Base-by-base conservation (phyloP, 1,140 invertebrate genomes). In the Scaptomyza graminum region DNA sequence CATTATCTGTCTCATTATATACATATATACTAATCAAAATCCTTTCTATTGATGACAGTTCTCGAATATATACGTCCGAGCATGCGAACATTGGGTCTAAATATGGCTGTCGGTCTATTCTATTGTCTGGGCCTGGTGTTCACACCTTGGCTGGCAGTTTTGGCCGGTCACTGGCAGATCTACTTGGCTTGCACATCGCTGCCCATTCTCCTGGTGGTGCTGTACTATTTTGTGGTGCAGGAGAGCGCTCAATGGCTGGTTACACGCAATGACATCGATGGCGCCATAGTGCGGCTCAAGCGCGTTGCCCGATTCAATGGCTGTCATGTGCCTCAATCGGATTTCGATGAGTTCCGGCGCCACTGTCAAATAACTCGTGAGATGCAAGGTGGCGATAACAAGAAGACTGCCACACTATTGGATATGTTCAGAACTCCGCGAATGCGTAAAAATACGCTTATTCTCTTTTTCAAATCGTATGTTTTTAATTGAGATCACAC, bases 171-270 rank as follows among this genome's bases (percentile, higher is more conserved):
- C 71, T 95, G 94, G 94, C 91, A 93, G 65, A 74, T 90, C 15
- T 94, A 94, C 68, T 82, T 94, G 34, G 79, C 94, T 13, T 92
- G 92, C 39, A 92, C 93, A 5, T 92, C 93, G 3, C 43, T 94
- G 49, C 94, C 94, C n/a, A 92, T 94, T 41, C 71, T 92, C 0
- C 55, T 92, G 28, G 90, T 94, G 39, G 79, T 92, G 7, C 69
- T 91, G 5, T 94, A 91, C 77, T 94, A 93, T 70, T 92, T 92
- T 64, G 77, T 93, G 55, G 91, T 95, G 76, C 93, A 94, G 74
- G 94, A 95, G 89, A 94, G 94, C 55, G 94, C 94, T 0, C 93
- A 94, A 68, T 95, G 94, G 94, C 88, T 95, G 34, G 92, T 95
- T 11, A 94, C 94, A 25, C 92, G 93, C 76, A 94, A 94, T 5